Percentiles rank a stretch among this genome's conserved stretches.
These are phyloP conservation scores for Agrotis exclamationis DNA, from an alignment of 2,888 invertebrate genomes.

Conservation along the genomic window DNA sequence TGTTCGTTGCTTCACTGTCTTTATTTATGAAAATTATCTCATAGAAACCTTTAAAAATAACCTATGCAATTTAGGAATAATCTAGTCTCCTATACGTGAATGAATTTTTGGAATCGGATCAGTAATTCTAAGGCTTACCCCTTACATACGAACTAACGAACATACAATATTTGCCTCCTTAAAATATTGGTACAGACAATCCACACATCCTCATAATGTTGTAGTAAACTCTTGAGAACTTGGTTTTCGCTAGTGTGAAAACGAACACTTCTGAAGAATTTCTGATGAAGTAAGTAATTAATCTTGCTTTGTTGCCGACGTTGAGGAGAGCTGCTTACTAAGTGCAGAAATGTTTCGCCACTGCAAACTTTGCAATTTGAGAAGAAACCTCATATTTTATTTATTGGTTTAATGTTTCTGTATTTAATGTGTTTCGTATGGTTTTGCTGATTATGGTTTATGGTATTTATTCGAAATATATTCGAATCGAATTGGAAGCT, in stretches of 20 bases:
- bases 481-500: background rate
- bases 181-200: background rate
- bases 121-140: background rate
- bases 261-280: slow-evolving; percentile 53
- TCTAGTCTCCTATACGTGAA: background rate
- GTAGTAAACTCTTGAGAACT: slow-evolving; percentile 42
- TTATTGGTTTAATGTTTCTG: slow-evolving; percentile 33
- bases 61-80: fast-evolving
- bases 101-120: background rate
- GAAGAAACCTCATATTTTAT: slow-evolving; percentile 53
- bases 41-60: background rate
- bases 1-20: background rate
- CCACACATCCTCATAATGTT: slow-evolving; percentile 39
- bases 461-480: slow-evolving; percentile 2
- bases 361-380: slow-evolving; percentile 59
- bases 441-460: slow-evolving; percentile 15
- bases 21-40: background rate
- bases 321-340: slow-evolving; percentile 46
- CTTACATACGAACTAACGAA: background rate
- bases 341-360: slow-evolving; percentile 51
- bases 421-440: slow-evolving; percentile 33
- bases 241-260: slow-evolving; percentile 55
- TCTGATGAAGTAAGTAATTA: slow-evolving; percentile 64
- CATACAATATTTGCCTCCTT: background rate
- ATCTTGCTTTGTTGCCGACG: slow-evolving; percentile 66